phyloP scores from a whole-genome alignment of 2,113 vertebrate species.

The Monopterus albus region DNA sequence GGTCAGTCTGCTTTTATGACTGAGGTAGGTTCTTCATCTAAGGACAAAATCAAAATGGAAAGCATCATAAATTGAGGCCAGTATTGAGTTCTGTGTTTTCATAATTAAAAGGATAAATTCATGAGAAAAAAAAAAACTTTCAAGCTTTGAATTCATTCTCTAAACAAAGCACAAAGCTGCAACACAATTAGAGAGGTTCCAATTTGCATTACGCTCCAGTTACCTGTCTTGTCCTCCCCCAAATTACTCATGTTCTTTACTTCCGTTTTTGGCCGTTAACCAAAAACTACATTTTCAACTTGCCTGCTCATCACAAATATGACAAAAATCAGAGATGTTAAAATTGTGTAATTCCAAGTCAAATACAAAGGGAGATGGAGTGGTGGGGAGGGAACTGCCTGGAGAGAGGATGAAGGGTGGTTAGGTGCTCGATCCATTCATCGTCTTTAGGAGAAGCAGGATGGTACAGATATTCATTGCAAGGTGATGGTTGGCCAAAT shows the following conservation, averaged over 20 bases:
- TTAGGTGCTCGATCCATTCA: constrained; percentile 62
- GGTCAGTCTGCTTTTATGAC: constrained; percentile 81
- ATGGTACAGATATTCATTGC: constrained; percentile 66
- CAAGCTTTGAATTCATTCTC: constrained; percentile 63
- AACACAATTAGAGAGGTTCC: constrained; percentile 44
- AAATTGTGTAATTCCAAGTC: constrained; percentile 72
- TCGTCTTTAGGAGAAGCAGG: constrained; percentile 62
- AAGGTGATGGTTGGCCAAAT: constrained; percentile 49
- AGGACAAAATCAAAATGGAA: constrained; percentile 72
- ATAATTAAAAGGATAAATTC: constrained; percentile 66
- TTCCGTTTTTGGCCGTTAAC: constrained; percentile 43
- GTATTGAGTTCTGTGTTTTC: constrained; percentile 59
- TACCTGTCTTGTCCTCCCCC: constrained; percentile 25
- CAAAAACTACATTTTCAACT: constrained; percentile 53
- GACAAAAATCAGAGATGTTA: constrained; percentile 61
- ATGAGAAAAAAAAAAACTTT: constrained; percentile 65
- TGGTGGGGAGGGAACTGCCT: constrained; percentile 54
- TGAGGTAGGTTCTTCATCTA: constrained; percentile 85
- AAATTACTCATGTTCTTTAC: constrained; percentile 24
- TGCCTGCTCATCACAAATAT: constrained; percentile 60
- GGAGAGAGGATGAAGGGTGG: constrained; percentile 18
- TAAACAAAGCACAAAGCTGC: constrained; percentile 56
- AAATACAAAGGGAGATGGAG: constrained; percentile 71
- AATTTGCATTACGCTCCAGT: constrained; percentile 63
- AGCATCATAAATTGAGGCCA: constrained; percentile 57